Conservation (phyloP, 2,888 invertebrate species). For the Ischnura elegans region DNA sequence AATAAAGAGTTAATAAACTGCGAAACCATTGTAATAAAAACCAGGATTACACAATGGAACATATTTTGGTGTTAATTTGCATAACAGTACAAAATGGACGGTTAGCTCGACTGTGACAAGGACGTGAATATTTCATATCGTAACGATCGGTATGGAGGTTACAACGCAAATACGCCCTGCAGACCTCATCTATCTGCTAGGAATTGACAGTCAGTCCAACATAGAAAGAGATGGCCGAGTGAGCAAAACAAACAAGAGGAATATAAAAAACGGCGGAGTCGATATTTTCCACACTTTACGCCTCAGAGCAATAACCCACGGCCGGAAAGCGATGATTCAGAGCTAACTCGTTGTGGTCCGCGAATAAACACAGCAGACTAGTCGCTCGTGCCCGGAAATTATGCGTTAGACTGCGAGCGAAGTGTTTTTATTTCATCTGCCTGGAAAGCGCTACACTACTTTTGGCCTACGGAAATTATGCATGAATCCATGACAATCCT, state of each 20-base stretch:
- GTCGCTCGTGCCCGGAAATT: background rate
- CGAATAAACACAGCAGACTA: background rate
- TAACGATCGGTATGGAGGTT: too few species aligned
- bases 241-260: background rate
- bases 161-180: too few species aligned
- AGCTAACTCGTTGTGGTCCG: background rate
- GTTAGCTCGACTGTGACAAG: too few species aligned
- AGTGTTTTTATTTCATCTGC: background rate
- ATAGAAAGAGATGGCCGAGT: background rate
- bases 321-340: constrained; percentile 16
- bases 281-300: background rate
- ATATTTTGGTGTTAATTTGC: too few species aligned
- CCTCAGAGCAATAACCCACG: background rate
- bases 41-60: too few species aligned
- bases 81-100: too few species aligned
- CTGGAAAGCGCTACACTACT: background rate
- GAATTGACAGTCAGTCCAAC: background rate
- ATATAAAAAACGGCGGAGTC: background rate
- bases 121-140: too few species aligned
- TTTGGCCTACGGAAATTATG: background rate
- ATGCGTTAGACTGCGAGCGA: background rate
- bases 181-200: too few species aligned
- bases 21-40: too few species aligned
- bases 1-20: too few species aligned
- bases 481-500: background rate